phyloP scores from a whole-genome alignment of 2,888 invertebrate genomes.

The Hedya salicella region DNA sequence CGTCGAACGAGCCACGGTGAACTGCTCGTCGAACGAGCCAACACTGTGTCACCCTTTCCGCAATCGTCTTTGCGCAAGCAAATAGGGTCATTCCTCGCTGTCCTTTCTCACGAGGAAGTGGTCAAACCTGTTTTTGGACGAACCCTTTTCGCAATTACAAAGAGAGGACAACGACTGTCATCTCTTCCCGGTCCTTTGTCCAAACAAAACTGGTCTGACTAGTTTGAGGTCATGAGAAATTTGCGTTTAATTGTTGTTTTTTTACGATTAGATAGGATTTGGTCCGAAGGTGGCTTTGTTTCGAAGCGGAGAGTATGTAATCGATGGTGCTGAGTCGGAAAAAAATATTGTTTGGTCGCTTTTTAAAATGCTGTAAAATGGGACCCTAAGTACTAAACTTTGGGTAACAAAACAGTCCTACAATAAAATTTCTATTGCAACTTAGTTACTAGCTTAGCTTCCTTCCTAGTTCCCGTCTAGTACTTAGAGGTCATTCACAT shows the following conservation, averaged over 20 bases:
- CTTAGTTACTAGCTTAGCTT: too few relatives aligned
- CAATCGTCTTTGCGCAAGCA: constrained; percentile 57
- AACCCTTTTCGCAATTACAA: constrained; percentile 60
- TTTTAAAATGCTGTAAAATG: too few relatives aligned
- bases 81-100: constrained; percentile 73
- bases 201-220: constrained; percentile 79
- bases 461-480: neutral
- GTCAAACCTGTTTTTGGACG: constrained; percentile 78
- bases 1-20: neutral
- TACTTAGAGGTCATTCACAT: neutral
- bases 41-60: constrained; percentile 50
- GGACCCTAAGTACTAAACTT: too few relatives aligned
- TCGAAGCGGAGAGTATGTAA: too few relatives aligned
- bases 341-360: too few relatives aligned
- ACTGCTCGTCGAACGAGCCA: constrained; percentile 3
- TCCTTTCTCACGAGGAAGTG: constrained; percentile 75
- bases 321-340: too few relatives aligned
- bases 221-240: constrained; percentile 68
- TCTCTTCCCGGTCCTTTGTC: constrained; percentile 68
- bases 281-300: neutral
- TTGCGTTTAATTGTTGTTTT: constrained; percentile 23
- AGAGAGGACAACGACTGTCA: constrained; percentile 63
- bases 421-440: too few relatives aligned
- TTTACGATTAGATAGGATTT: constrained; percentile 7
- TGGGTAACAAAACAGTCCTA: too few relatives aligned